Evolutionary conservation across 2,888 invertebrate species (phyloP), one percentile per base, ranked within the genome.

Genomic region (Deilephila porcellus): DNA sequence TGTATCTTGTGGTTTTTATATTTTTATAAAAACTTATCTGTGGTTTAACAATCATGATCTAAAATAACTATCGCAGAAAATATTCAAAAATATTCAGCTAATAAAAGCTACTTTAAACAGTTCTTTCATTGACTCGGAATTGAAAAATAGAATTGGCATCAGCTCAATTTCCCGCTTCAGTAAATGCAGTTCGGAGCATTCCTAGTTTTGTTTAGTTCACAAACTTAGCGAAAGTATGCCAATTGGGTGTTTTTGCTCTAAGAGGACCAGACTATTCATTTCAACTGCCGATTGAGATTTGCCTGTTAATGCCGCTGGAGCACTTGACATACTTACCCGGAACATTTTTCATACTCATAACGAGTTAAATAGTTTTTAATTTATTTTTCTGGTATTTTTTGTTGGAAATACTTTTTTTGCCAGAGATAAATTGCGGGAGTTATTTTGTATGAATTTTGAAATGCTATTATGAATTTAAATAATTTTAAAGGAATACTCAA

Each of bases 121-220:
- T 37, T 73, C 74, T 77, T 75, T 78, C 73, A 71, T 73, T 74
- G 83, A 88, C 45, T 52, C 20, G 45, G 45, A 67, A 91, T 90
- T 90, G 90, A 90, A 91, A 90, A 92, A 90, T 88, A 89, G 88
- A 90, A 91, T 90, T 91, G 92, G 92, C 91, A 90, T 87, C 86
- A 87, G 84, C 86, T 91, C 91, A 90, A 90, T 92, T 92, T 91
- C 88, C 87, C 87, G 89, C 86, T 81, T 88, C 90, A 87, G 89
- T 90, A 88, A 89, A 89, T 86, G 88, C 90, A 89, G 88, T 90
- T 72, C 70, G 60, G 56, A 29, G 52, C 53, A 20, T 45, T 25
- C 20, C 11, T 60, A 71, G 60, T 71, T 45, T 45, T 60, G 37
- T 60, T 60, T 60, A 37, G 60, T 71, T 34, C 20, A 14, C 25